Conservation (phyloP, 2,797 vertebrate species). For the Spondyliosoma cantharus region DNA sequence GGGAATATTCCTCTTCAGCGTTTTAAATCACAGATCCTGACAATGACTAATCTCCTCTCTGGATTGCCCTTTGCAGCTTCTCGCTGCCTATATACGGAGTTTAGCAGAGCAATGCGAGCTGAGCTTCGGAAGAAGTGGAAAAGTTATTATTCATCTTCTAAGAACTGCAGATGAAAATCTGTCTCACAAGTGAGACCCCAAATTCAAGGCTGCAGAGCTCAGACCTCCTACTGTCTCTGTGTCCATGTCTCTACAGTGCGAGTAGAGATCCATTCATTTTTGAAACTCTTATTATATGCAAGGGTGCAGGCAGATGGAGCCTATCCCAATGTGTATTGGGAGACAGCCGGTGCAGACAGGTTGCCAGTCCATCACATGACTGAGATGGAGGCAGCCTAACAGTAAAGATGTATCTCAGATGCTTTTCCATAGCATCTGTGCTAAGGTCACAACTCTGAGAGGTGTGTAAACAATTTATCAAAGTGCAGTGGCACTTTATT, state of each 20-base stretch:
- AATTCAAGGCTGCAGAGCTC: constrained; percentile 16
- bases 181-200: constrained; percentile 17
- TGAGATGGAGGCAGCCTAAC: background rate
- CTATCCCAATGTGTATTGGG: background rate
- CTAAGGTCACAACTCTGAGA: background rate
- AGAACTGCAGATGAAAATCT: constrained; percentile 46
- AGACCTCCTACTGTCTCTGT: constrained; percentile 11
- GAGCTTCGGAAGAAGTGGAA: constrained; percentile 24
- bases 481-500: background rate
- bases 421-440: background rate
- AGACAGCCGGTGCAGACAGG: background rate
- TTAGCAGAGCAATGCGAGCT: constrained; percentile 36
- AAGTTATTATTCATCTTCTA: constrained; percentile 31
- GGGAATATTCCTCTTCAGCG: constrained; percentile 52
- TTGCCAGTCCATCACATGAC: background rate
- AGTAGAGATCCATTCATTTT: background rate
- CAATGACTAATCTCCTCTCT: constrained; percentile 60
- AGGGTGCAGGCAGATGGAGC: background rate
- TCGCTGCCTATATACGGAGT: constrained; percentile 32
- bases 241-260: background rate
- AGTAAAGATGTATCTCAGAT: background rate
- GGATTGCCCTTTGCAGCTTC: constrained; percentile 55
- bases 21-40: constrained; percentile 60
- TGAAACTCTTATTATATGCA: background rate
- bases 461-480: no score